These are phyloP conservation scores for Spisula subtruncata DNA, from an alignment of 2,888 invertebrate genomes.

Conservation along the genomic window DNA sequence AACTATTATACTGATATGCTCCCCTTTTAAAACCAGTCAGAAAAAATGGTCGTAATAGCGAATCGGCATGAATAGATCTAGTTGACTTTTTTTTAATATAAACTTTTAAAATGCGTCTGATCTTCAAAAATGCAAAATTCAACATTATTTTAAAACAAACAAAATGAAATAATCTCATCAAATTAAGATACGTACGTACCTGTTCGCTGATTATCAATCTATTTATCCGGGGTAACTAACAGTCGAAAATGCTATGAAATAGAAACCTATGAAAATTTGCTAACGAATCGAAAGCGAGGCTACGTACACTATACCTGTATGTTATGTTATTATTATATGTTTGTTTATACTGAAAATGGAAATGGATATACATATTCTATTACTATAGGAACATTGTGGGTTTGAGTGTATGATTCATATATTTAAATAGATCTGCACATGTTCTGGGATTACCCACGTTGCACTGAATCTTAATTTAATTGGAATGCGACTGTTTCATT, in stretches of 20 bases:
- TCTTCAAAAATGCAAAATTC: no score
- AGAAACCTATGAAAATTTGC: not conserved
- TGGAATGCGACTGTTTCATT: not conserved
- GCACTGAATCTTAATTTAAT: not conserved
- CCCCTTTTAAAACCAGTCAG: no score
- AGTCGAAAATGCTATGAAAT: not conserved
- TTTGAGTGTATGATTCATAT: not conserved
- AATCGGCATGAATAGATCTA: no score
- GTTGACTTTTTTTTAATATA: no score
- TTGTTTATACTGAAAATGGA: conserved; percentile 26
- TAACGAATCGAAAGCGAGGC: conserved; percentile 9
- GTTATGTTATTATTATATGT: not conserved
- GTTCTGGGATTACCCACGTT: not conserved
- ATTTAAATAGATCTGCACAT: not conserved
- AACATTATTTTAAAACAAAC: no score
- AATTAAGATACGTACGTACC: not conserved
- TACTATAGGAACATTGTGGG: not conserved
- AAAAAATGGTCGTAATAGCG: no score
- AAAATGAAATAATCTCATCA: not conserved
- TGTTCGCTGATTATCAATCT: not conserved
- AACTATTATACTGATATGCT: no score
- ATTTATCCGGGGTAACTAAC: conserved; percentile 17
- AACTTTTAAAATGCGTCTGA: no score
- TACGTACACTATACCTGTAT: not conserved
- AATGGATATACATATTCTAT: not conserved